Evolutionary conservation across 1,140 invertebrate species (phyloP).

Genomic region (Pararge aegeria): DNA sequence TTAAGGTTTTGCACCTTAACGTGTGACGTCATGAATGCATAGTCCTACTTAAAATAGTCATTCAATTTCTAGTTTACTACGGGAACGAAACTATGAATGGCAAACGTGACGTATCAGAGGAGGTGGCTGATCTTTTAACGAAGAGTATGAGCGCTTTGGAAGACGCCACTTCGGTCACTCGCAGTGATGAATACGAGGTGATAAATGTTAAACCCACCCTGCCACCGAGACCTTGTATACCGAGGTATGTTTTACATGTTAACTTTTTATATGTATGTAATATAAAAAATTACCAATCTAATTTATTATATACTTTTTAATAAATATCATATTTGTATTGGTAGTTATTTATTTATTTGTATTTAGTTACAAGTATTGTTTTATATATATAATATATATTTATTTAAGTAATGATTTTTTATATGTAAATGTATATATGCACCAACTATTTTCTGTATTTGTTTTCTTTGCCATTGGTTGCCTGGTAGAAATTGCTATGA

Average conservation of each 20-base stretch:
- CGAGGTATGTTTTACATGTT: slow-evolving; percentile 47
- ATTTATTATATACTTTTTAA: too few species aligned
- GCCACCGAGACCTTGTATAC: slow-evolving; percentile 80
- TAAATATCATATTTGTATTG: too few species aligned
- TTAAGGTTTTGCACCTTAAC: too few species aligned
- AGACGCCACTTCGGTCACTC: slow-evolving; percentile 62
- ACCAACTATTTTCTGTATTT: too few species aligned
- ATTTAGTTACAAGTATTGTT: too few species aligned
- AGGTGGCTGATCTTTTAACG: slow-evolving; percentile 64
- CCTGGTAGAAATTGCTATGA: too few species aligned
- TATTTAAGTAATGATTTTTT: too few species aligned
- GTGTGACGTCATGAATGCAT: not conserved
- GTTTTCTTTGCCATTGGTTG: too few species aligned
- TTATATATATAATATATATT: too few species aligned
- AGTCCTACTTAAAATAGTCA: slow-evolving; percentile 2
- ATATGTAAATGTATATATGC: too few species aligned
- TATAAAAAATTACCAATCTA: not conserved
- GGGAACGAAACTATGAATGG: slow-evolving; percentile 59
- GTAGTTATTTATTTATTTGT: too few species aligned
- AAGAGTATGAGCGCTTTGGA: slow-evolving; percentile 67
- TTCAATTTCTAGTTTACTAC: slow-evolving; percentile 50
- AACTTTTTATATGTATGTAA: not conserved
- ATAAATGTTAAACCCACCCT: slow-evolving; percentile 81
- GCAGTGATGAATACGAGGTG: slow-evolving; percentile 85
- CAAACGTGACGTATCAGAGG: slow-evolving; percentile 62